Evolutionary conservation across 2,888 invertebrate species (phyloP), one percentile per base, ranked within the genome.

Genomic region (Drosophila helvetica): DNA sequence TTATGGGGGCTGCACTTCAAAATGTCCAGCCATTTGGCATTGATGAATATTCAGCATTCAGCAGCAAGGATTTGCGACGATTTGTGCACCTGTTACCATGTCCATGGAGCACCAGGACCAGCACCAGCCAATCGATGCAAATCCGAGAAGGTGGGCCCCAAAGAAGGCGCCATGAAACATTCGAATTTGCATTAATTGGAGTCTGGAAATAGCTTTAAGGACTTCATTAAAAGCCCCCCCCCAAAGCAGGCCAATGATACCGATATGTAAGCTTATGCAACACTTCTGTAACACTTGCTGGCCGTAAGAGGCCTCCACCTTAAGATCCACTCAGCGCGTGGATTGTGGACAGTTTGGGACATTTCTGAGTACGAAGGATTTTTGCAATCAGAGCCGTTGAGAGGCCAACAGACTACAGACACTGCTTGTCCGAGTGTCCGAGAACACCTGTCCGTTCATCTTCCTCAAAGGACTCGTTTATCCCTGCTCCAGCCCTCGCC

Each of bases 21-120:
- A 79, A 63, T 73, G 56, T 70, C 57, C 63, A 67, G 67, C 64
- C 70, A 83, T 75, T 80, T 67, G 77, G 74, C 62, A 68, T 68
- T 60, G 74, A 61, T 74, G 69, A 58, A 70, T 75, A 84, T 74
- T 57, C 53, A 51, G 74, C 45, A 84, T 74, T 57, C 53, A 51
- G 74, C 45, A 53, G 73, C 45, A 50, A 53, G 38, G 69, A 63
- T 45, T 43, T 50, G 10, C 22, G n/a, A 52, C 48, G 67, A 74
- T 74, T 64, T 65, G 27, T 74, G 74, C 74, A 74, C 56, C 66
- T 74, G 65, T 55, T 67, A 52, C 46, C 47, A 22, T 47, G 55
- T 65, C 19, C 18, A 19, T 22, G 2, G n/a, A 15, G 15, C 7
- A 38, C 15, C 38, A 25, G 6, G 1, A 6, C 22, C 22, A 38